Evolutionary conservation across 2,113 vertebrate genomes (phyloP), one percentile per base, ranked within the genome.

Genomic region (Rostratula benghalensis): DNA sequence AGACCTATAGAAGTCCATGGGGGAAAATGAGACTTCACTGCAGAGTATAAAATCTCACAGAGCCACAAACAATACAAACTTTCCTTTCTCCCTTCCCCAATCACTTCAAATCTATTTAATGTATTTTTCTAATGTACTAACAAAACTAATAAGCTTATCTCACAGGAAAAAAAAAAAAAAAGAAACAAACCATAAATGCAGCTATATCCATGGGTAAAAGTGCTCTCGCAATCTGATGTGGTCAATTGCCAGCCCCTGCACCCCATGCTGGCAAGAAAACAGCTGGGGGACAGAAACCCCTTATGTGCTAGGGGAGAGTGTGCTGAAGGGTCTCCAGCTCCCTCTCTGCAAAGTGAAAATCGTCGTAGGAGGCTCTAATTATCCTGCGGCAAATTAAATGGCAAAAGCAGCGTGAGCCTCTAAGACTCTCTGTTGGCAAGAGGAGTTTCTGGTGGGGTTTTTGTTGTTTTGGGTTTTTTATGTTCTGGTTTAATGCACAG

Each of bases 281-380:
- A 91, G 43, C 50, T 45, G 61, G 4, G 2, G 74, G 53, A 84
- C 48, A 76, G 77, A 43, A 92, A 84, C 28, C 41, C 48, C 67
- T 69, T 50, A 2, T 54, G 89, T 86, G 46, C 31, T 6, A 39
- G 70, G 87, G 71, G 41, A 46, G 75, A 37, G 46, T 11, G 11
- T 50, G 46, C 80, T 53, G 89, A 94, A 94, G 83, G 73, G 43
- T 83, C 82, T 91, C 87, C 86, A 88, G 81, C 80, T 93, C 78
- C 83, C 51, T 78, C 90, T 87, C 67, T 76, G 90, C 83, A 95
- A 96, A 97, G 95, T 96, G 96, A 91, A 96, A 96, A 95, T 96
- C 94, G 0, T 95, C 9, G 5, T n/a, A 78, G 96, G 96, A 96
- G 93, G 90, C 61, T 93, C 83, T 94, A 94, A 97, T 97, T 97